Evolutionary conservation across 1,140 invertebrate species (phyloP), one percentile per base, ranked within the genome.

Genomic region (Potamilus streckersoni): DNA sequence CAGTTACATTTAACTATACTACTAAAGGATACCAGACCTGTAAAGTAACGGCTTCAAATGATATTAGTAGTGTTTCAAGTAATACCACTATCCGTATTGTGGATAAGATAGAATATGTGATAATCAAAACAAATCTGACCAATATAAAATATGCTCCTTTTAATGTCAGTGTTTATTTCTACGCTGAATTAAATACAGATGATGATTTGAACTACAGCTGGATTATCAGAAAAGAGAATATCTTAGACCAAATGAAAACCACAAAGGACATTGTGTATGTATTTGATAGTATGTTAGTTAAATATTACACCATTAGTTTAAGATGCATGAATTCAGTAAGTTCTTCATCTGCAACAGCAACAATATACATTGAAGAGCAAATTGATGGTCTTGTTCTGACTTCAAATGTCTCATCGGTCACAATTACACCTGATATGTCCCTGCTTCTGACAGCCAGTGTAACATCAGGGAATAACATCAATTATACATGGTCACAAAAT

Each of bases 401-500:
- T 49, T 49, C 38, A 49, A 49, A 49, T 49, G 38, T 49, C 38
- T 49, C 38, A 49, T 49, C 38, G 6, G 38, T 49, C 38, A 11
- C 38, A 49, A 49, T 49, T 49, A 49, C 38, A 8, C 4, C 38
- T 49, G 6, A 49, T 11, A 49, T 8, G 38, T 49, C 38, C 38
- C 38, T 49, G 38, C 38, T 49, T 49, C 38, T 49, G 38, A 77
- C 64, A 55, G 79, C 79, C 23, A 69, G 23, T 31, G 56, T 64
- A 20, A 66, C 20, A 23, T 38, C 49, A 60, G 79, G 79, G 23
- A 72, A 63, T 23, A 68, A 66, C n/a, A 55, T 78, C 16, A 60
- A 20, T 16, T 80, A 78, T 61, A 69, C 73, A 12, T 80, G 75
- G 74, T 58, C 59, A 17, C 61, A 64, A 27, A 65, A 56, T 60